These are phyloP conservation scores for Drosophila niveifrons DNA, from an alignment of 2,888 invertebrate genomes.

Conservation along the genomic window DNA sequence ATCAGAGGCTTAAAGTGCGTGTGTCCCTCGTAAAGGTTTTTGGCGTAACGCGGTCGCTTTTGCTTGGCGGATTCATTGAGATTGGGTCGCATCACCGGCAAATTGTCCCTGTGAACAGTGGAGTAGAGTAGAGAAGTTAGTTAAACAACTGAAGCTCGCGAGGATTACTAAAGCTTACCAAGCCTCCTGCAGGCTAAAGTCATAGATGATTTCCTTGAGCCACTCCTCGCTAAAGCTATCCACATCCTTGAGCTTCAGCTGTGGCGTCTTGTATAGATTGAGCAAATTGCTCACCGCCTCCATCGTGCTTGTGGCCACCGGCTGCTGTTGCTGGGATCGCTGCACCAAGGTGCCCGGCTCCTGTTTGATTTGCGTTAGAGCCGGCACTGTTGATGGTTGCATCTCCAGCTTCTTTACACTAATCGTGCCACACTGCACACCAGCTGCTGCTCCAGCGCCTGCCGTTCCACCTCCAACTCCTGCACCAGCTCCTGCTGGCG, in stretches of 20 bases:
- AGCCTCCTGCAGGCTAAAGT: slow-evolving; percentile 93
- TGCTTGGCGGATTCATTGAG: slow-evolving; percentile 86
- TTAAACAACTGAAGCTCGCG: not conserved
- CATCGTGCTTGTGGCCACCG: slow-evolving; percentile 17
- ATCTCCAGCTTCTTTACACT: slow-evolving; percentile 83
- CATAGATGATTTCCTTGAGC: slow-evolving; percentile 93
- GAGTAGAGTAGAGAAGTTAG: too few species aligned
- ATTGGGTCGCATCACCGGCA: slow-evolving; percentile 95
- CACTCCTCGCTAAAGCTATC: slow-evolving; percentile 93
- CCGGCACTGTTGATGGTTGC: slow-evolving; percentile 57
- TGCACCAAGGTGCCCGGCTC: slow-evolving; percentile 55
- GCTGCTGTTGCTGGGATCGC: not conserved
- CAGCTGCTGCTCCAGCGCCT: slow-evolving; percentile 4
- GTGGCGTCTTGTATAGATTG: slow-evolving; percentile 90
- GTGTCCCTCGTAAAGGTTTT: slow-evolving; percentile 88
- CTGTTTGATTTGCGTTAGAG: slow-evolving; percentile 55
- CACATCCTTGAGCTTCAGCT: slow-evolving; percentile 91
- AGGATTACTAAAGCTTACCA: slow-evolving; percentile 87
- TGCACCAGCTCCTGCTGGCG: not conserved
- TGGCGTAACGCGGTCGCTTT: slow-evolving; percentile 83
- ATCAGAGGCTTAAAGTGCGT: slow-evolving; percentile 86
- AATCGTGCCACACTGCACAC: slow-evolving; percentile 78
- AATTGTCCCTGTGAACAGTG: slow-evolving; percentile 90
- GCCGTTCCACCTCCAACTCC: not conserved
- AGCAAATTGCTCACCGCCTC: slow-evolving; percentile 81